A percentile compares a stretch with the other conserved stretches of the same genome.
These are phyloP conservation scores for Melinaea marsaeus DNA, from an alignment of 2,888 invertebrate species.

Conservation along the genomic window DNA sequence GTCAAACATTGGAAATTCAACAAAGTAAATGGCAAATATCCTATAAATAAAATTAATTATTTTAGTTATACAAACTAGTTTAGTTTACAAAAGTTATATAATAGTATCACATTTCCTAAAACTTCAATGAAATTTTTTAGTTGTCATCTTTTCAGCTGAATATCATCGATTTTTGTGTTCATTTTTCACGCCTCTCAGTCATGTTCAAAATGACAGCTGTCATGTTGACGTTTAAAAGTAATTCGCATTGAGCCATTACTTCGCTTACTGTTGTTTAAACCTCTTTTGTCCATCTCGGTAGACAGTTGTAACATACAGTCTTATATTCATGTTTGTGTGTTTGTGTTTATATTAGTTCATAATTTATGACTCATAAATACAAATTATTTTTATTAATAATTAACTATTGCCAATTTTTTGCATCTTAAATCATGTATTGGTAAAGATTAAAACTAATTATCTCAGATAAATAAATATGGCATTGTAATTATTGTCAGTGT, in stretches of 20 bases:
- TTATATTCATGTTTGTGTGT: too few relatives aligned
- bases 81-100: not conserved
- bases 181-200: conserved; percentile 19
- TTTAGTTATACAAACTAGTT: too few relatives aligned
- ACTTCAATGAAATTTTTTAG: not conserved
- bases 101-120: not conserved
- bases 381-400: too few relatives aligned
- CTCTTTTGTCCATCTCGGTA: not conserved
- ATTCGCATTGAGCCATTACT: conserved; percentile 8
- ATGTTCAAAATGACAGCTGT: conserved; percentile 24
- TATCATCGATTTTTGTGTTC: not conserved
- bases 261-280: not conserved
- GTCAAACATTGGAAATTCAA: too few relatives aligned
- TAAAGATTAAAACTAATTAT: not conserved
- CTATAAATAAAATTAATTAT: too few relatives aligned
- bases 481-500: not conserved
- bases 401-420: too few relatives aligned
- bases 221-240: conserved; percentile 15
- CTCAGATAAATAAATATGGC: not conserved
- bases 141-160: not conserved
- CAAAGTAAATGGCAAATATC: too few relatives aligned
- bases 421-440: too few relatives aligned
- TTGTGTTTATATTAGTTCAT: too few relatives aligned
- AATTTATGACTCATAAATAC: too few relatives aligned
- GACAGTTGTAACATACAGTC: not conserved